Conservation (phyloP, 2,888 invertebrate species). For the Corythucha ciliata region DNA sequence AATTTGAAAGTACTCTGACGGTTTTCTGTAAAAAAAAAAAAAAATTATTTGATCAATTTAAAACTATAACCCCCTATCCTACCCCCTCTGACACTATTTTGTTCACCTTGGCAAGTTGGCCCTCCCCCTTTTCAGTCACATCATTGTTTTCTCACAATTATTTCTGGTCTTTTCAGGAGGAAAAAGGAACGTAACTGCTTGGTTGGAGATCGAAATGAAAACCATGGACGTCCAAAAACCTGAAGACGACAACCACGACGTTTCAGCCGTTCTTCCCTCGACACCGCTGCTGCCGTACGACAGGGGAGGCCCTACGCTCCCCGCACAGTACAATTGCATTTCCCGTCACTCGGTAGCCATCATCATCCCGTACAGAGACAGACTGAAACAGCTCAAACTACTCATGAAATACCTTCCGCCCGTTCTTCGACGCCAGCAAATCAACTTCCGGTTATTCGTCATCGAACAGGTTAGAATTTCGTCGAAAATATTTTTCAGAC, state of each 20-base stretch:
- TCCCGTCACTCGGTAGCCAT: conserved; percentile 48
- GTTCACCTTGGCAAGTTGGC: too few relatives aligned
- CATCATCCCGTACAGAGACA: conserved; percentile 49
- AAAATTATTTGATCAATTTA: too few relatives aligned
- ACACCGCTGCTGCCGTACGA: conserved; percentile 14
- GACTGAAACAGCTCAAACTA: conserved; percentile 43
- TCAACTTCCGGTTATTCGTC: conserved; percentile 46
- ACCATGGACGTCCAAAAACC: neutral
- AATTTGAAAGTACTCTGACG: too few relatives aligned
- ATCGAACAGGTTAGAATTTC: conserved; percentile 44
- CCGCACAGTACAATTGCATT: conserved; percentile 41
- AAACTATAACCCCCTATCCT: too few relatives aligned
- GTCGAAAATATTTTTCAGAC: conserved; percentile 11
- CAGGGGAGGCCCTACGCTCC: conserved; percentile 46
- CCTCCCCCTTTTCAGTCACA: too few relatives aligned
- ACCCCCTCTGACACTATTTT: too few relatives aligned
- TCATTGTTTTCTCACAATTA: too few relatives aligned
- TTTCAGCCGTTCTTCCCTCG: conserved; percentile 13
- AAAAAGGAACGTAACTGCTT: conserved; percentile 30
- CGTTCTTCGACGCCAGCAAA: conserved; percentile 44
- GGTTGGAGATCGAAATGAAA: conserved; percentile 16
- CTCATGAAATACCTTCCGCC: conserved; percentile 45
- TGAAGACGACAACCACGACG: neutral
- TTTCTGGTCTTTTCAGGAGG: conserved; percentile 27
- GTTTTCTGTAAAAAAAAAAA: too few relatives aligned